Percentiles rank a stretch among this genome's conserved stretches.
Conservation (phyloP, 2,888 invertebrate genomes). For the Archips xylosteana region DNA sequence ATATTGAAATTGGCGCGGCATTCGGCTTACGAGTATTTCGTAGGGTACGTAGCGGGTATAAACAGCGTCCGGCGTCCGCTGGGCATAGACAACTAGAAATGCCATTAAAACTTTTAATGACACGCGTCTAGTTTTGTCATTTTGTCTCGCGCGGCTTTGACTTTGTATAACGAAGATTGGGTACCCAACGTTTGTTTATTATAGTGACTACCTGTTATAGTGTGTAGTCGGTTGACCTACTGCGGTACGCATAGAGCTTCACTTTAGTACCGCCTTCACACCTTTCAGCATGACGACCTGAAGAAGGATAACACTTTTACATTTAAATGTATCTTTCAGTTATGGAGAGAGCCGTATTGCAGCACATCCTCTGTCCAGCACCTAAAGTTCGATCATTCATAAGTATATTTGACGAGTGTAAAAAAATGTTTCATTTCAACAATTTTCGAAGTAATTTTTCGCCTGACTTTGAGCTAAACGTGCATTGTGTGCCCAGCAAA, state of each 20-base stretch:
- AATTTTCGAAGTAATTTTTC: not conserved
- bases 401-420: not conserved
- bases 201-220: too few species aligned
- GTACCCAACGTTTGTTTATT: conserved; percentile 22
- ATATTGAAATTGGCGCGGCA: conserved; percentile 32
- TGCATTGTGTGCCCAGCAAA: conserved; percentile 12
- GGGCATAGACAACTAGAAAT: conserved; percentile 41
- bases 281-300: too few species aligned
- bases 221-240: too few species aligned
- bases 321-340: not conserved
- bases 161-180: conserved; percentile 30
- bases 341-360: too few species aligned
- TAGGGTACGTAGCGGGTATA: conserved; percentile 17
- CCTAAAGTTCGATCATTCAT: too few species aligned
- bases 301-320: too few species aligned
- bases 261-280: too few species aligned
- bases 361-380: too few species aligned
- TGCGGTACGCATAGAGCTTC: too few species aligned
- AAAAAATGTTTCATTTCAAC: not conserved
- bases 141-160: conserved; percentile 32
- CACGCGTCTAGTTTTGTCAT: conserved; percentile 41
- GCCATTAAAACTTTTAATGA: conserved; percentile 43
- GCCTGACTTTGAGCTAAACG: conserved; percentile 15
- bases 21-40: conserved; percentile 26
- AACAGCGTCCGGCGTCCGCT: conserved; percentile 38